Evolutionary conservation across 2,888 invertebrate genomes (phyloP), one percentile per base, ranked within the genome.

Genomic region (Cancer borealis): DNA sequence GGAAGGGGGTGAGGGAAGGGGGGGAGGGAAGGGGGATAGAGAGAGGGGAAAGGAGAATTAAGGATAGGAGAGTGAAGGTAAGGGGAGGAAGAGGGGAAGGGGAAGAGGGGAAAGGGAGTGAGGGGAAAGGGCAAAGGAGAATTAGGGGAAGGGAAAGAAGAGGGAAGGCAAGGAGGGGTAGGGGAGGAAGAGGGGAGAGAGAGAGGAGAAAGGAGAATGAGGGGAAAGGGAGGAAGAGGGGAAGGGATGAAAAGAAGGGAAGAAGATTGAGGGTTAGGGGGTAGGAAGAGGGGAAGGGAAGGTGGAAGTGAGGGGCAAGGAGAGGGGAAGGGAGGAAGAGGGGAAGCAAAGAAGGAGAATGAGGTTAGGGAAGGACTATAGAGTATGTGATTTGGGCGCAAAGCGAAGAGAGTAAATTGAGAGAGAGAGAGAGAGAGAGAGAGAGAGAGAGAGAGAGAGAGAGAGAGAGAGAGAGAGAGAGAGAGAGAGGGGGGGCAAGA

Each of bases 401-500:
- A 90, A 49, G 54, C 14, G 12, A 90, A 54, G 26, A 26, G 90
- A 26, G 90, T 26, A 90, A 47, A 89, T 89, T 89, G 47, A n/a
- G 46, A 88, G 88, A 88, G 88, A 88, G 45, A 46, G 45, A 88
- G 46, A 46, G 45, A 45, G 39, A 88, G 46, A 45, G 39, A 46
- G 88, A 88, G 88, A 46, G 39, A 46, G 88, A 46, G 45, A 88
- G 88, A 45, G 88, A 46, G 45, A 39, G 46, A 45, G 88, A 46
- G 39, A 46, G 88, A 46, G 39, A 45, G 88, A 46, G 88, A 46
- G 46, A 87, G 87, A 87, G 87, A 87, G 88, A 46, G 88, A 46
- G 88, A 88, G 88, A 88, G 88, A 88, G 88, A 88, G 88, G n/a
- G n/a, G n/a, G n/a, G n/a, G n/a, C n/a, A n/a, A 45, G 39, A 46